phyloP scores from a whole-genome alignment of 1,140 invertebrate species.

The Venturia canescens region DNA sequence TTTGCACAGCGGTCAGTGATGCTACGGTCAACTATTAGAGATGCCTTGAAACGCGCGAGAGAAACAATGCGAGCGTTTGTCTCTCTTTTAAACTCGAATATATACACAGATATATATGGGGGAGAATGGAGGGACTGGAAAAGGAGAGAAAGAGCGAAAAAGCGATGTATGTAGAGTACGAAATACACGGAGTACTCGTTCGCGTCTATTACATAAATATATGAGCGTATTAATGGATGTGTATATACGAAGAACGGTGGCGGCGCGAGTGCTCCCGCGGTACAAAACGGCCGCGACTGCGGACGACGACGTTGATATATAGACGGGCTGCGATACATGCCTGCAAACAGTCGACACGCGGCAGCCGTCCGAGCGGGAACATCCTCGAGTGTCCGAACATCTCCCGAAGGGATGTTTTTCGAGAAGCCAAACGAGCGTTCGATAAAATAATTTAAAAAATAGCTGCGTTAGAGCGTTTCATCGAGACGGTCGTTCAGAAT shows the following conservation, averaged over 20 bases:
- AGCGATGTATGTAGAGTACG: too few species aligned
- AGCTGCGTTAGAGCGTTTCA: background rate
- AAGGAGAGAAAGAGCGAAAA: background rate
- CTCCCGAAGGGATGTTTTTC: slow-evolving; percentile 25
- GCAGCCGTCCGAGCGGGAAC: slow-evolving; percentile 62
- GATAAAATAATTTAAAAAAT: slow-evolving; percentile 7
- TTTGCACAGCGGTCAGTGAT: too few species aligned
- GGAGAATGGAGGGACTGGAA: background rate
- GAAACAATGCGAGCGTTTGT: too few species aligned
- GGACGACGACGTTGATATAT: slow-evolving; percentile 60
- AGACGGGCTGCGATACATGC: slow-evolving; percentile 63
- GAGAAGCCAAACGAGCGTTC: slow-evolving; percentile 15
- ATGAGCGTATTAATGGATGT: background rate
- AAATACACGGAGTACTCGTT: too few species aligned
- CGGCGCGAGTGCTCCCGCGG: slow-evolving; percentile 35
- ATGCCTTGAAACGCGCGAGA: too few species aligned
- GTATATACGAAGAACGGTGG: slow-evolving; percentile 29
- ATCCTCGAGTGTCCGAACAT: slow-evolving; percentile 29
- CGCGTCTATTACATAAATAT: background rate
- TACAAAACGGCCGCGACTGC: slow-evolving; percentile 45
- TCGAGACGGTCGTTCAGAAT: background rate
- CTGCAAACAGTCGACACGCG: slow-evolving; percentile 72
- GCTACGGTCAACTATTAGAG: too few species aligned
- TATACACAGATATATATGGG: too few species aligned
- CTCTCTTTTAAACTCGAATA: too few species aligned